phyloP scores from a whole-genome alignment of 2,888 invertebrate genomes.

The Harpalus rubripes region DNA sequence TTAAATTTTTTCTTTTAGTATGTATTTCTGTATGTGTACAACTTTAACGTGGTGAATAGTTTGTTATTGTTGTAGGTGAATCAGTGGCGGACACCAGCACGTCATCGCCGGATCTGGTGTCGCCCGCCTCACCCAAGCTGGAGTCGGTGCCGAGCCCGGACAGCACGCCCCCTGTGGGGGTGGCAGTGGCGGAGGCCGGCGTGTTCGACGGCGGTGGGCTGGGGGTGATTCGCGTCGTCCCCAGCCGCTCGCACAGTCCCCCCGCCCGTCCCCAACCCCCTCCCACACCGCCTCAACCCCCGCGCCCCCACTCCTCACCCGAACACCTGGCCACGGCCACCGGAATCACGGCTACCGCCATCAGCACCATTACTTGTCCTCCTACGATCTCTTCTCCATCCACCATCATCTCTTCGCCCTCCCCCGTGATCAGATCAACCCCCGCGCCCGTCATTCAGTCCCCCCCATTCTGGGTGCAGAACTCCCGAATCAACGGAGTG shows the following conservation, averaged over 20 bases:
- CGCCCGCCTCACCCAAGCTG: conserved; percentile 91
- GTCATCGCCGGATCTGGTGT: conserved; percentile 92
- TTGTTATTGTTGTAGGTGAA: conserved; percentile 81
- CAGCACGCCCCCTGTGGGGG: conserved; percentile 78
- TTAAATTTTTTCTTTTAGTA: too few species aligned
- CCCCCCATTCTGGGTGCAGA: conserved; percentile 76
- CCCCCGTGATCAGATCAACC: conserved; percentile 73
- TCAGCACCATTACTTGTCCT: conserved; percentile 70
- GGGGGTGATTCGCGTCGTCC: conserved; percentile 74
- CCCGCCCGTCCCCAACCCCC: conserved; percentile 74
- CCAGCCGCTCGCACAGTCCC: conserved; percentile 75
- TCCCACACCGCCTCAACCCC: conserved; percentile 74
- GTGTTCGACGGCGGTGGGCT: conserved; percentile 79
- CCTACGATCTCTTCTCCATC: conserved; percentile 73
- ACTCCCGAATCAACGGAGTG: conserved; percentile 86
- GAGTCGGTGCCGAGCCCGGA: conserved; percentile 81
- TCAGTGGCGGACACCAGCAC: conserved; percentile 96
- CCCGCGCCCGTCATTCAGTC: conserved; percentile 73
- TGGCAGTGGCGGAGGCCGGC: conserved; percentile 69
- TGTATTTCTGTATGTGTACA: neutral
- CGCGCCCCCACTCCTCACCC: conserved; percentile 76
- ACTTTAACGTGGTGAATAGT: neutral
- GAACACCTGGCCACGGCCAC: conserved; percentile 70
- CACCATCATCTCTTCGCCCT: conserved; percentile 69
- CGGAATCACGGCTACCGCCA: conserved; percentile 71